These are phyloP conservation scores for Apodemus sylvaticus DNA, from an alignment of 2,113 vertebrate genomes.

Conservation along the genomic window DNA sequence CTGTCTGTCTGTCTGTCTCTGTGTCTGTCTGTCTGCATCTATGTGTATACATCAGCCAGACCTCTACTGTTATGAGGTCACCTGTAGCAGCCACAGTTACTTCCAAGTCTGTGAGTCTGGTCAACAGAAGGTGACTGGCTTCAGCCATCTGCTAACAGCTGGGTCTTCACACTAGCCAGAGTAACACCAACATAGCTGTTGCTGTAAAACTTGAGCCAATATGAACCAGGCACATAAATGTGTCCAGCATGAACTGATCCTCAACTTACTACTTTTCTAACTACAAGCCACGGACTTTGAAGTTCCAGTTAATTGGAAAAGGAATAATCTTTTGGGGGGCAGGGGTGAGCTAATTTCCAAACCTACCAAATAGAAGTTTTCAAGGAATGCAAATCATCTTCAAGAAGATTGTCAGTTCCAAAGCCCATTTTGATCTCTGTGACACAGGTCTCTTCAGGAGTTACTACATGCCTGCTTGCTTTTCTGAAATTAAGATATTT, in stretches of 20 bases:
- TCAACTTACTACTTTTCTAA: neutral
- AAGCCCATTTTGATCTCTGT: neutral
- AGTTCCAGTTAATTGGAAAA: neutral
- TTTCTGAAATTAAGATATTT: neutral
- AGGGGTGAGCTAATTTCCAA: neutral
- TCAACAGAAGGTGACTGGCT: neutral
- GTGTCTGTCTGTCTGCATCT: neutral
- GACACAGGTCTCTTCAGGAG: neutral
- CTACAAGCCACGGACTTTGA: neutral
- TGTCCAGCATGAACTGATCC: neutral
- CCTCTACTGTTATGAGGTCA: neutral
- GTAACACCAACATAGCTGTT: neutral
- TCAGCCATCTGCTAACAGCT: neutral
- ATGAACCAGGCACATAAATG: neutral
- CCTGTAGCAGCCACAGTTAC: no score
- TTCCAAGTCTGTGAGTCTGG: rapidly evolving
- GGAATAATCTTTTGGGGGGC: neutral
- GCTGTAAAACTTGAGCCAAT: neutral
- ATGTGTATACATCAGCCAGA: no score
- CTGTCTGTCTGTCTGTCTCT: no score
- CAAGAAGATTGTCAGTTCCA: neutral
- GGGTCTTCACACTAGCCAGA: neutral
- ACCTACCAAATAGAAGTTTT: neutral
- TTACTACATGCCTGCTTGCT: neutral
- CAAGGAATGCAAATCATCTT: neutral